These are phyloP conservation scores for Drosophila heteroneura DNA, from an alignment of 2,888 invertebrate species.

Conservation along the genomic window DNA sequence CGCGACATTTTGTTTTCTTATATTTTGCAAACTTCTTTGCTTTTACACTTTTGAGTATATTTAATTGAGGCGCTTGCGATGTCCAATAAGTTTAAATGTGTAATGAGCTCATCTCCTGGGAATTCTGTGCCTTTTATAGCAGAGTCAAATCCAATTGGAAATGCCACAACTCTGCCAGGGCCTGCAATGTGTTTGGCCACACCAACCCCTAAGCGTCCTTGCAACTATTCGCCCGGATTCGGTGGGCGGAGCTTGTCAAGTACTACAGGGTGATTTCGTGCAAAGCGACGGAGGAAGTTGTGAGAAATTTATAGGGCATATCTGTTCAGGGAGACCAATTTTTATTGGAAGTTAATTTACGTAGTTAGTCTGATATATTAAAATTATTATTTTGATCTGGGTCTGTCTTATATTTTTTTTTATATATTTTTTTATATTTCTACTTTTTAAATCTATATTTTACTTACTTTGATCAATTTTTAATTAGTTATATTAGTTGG, in stretches of 20 bases:
- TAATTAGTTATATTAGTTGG: background rate
- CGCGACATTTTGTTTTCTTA: conserved; percentile 84
- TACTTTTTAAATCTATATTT: background rate
- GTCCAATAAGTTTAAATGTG: conserved; percentile 66
- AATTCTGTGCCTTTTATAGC: conserved; percentile 76
- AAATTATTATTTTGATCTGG: background rate
- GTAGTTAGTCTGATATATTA: background rate
- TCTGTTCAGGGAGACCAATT: conserved; percentile 15
- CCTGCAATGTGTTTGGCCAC: background rate
- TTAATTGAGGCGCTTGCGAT: conserved; percentile 27
- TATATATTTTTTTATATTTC: background rate
- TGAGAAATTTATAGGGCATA: conserved; percentile 48
- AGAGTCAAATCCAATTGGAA: conserved; percentile 66
- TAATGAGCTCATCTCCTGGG: conserved; percentile 75
- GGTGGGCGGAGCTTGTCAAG: conserved; percentile 71
- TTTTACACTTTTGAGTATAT: background rate
- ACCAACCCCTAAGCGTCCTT: conserved; percentile 64
- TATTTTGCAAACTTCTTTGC: background rate
- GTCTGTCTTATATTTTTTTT: background rate
- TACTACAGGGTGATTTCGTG: conserved; percentile 64
- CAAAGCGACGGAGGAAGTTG: conserved; percentile 37
- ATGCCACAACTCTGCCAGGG: conserved; percentile 42
- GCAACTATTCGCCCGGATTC: conserved; percentile 63
- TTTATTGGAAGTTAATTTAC: conserved; percentile 12
- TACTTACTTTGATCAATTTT: background rate